These are phyloP conservation scores for Thalpophila matura DNA, from an alignment of 2,888 invertebrate genomes.

Conservation along the genomic window DNA sequence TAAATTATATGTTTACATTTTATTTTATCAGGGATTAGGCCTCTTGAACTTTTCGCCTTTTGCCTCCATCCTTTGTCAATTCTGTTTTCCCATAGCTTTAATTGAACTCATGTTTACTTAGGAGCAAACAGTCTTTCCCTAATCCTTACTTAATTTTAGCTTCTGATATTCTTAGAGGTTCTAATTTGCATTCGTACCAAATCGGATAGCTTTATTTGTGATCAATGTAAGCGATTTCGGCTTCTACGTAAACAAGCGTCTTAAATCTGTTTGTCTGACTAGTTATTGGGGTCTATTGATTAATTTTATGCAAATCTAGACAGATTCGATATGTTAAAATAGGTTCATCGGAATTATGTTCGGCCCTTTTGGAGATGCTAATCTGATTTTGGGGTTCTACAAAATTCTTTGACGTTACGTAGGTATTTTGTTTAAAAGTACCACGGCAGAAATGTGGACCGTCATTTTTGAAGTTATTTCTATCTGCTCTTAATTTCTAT, in stretches of 20 bases:
- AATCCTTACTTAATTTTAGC: slow-evolving; percentile 9
- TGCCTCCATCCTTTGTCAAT: too few species aligned
- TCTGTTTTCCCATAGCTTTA: too few species aligned
- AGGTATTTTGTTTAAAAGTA: too few species aligned
- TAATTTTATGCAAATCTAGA: slow-evolving; percentile 41
- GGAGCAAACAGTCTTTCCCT: too few species aligned
- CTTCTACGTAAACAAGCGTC: slow-evolving; percentile 35
- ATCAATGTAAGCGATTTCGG: slow-evolving; percentile 37
- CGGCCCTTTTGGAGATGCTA: neutral
- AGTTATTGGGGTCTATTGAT: slow-evolving; percentile 26
- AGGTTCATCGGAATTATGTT: neutral
- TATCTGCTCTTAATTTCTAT: too few species aligned
- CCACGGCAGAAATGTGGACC: too few species aligned
- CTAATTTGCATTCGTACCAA: slow-evolving; percentile 33
- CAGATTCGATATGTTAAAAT: slow-evolving; percentile 21
- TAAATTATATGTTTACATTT: too few species aligned
- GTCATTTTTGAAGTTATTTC: too few species aligned
- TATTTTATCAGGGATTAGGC: too few species aligned
- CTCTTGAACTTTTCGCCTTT: too few species aligned
- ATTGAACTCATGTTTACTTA: too few species aligned
- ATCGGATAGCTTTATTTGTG: slow-evolving; percentile 26
- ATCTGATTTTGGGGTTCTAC: neutral
- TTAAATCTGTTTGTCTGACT: slow-evolving; percentile 44
- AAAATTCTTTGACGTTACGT: neutral
- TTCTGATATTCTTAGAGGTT: slow-evolving; percentile 12